Conservation (phyloP, 2,888 invertebrate genomes). For the Nezara viridula region DNA sequence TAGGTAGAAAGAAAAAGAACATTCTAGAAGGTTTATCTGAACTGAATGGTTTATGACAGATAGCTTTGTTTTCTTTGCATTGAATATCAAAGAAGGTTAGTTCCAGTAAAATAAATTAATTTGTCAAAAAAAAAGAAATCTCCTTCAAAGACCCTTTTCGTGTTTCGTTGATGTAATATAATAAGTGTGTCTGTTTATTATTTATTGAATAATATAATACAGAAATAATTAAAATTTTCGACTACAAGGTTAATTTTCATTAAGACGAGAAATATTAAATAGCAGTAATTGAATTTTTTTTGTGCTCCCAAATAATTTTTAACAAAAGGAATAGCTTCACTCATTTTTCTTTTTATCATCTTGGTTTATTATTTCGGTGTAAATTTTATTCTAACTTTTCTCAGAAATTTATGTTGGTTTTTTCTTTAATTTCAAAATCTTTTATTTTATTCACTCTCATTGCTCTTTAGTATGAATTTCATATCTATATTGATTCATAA, state of each 20-base stretch:
- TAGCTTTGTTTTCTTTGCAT: neutral
- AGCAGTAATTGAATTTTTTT: neutral
- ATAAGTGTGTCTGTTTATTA: neutral
- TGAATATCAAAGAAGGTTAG: neutral
- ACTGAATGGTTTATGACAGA: neutral
- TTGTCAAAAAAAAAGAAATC: neutral
- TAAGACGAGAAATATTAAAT: neutral
- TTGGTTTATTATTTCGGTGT: neutral
- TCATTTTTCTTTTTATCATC: neutral
- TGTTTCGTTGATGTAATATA: neutral
- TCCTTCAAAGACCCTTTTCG: neutral
- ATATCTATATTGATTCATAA: too few relatives aligned
- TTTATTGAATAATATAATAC: neutral
- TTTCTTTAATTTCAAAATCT: too few relatives aligned
- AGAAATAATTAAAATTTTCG: neutral
- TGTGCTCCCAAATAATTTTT: neutral
- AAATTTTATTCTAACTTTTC: neutral
- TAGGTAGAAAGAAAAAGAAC: neutral
- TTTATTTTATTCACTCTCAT: too few relatives aligned
- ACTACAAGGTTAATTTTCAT: neutral
- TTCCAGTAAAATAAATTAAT: conserved; percentile 17
- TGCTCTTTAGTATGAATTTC: too few relatives aligned
- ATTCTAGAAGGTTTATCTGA: neutral
- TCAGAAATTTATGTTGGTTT: too few relatives aligned
- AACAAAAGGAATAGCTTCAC: neutral